Evolutionary conservation across 2,888 invertebrate species (phyloP), one percentile per base, ranked within the genome.

Genomic region (Pseudococcus jackbeardsleyi): DNA sequence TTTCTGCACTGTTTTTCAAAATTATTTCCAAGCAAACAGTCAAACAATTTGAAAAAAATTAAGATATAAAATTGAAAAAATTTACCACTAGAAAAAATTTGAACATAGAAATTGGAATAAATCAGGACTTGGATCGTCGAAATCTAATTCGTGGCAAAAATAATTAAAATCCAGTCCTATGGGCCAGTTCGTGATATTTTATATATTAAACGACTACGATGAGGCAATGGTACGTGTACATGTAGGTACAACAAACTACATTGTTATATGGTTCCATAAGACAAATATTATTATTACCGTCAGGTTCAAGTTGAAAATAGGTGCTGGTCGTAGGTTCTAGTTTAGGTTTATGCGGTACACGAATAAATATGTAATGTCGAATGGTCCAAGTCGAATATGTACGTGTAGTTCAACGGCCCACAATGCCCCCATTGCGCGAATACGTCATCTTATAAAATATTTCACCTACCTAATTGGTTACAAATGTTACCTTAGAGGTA

Each of bases 311-410:
- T 82, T 82, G 46, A 82, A 82, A 82, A 82, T 82, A 82, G 79
- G 19, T 46, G 79, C n/a, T 82, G 46, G 42, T n/a, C 42, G 79
- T 42, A 46, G 79, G 46, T 46, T 82, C 46, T 42, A 42, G 42
- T 42, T 42, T 42, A 8, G 79, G 8, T 82, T 5, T 9, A 46
- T 33, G 54, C 59, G 12, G 33, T 33, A 68, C 50, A 93, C 33
- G 72, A 72, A 17, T 72, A 42, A 6, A 42, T 42, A 42, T 42
- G 42, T 42, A 9, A 42, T 42, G 42, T 42, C 42, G 42, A 42
- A 42, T 42, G 9, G 72, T 72, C 22, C 22, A 64, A 42, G 72
- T 72, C 22, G 64, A 64, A 64, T 64, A 64, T 64, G 22, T 64
- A 9, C 22, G 33, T 33, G 72, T 72, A 39, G 72, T 72, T 72